Percentiles rank a stretch among this genome's conserved stretches.
These are phyloP conservation scores for Salvelinus fontinalis DNA, from an alignment of 2,113 vertebrate genomes.

Conservation along the genomic window DNA sequence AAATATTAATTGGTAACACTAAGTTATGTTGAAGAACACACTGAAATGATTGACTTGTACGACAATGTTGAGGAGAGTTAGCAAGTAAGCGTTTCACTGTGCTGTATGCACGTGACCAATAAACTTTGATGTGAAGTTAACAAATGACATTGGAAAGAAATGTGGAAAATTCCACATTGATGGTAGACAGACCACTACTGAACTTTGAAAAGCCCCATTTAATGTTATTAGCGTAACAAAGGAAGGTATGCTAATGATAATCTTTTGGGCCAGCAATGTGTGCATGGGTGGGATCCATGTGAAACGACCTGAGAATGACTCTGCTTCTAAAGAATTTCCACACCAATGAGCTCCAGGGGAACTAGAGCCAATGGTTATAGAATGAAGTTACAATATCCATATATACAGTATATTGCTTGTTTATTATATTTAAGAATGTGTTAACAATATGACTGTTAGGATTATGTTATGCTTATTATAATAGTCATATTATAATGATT, in stretches of 20 bases:
- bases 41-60: too few relatives aligned
- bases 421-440: too few relatives aligned
- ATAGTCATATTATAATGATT: not conserved
- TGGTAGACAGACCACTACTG: conserved; percentile 19
- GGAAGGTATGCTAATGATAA: conserved; percentile 55
- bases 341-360: conserved; percentile 62
- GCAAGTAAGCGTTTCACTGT: too few relatives aligned
- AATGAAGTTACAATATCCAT: not conserved
- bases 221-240: conserved; percentile 71
- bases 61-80: too few relatives aligned
- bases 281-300: conserved; percentile 69
- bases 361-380: conserved; percentile 13
- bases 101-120: too few relatives aligned
- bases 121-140: too few relatives aligned
- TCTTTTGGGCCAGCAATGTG: conserved; percentile 48
- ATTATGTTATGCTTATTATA: not conserved
- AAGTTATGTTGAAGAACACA: too few relatives aligned
- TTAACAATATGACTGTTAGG: not conserved
- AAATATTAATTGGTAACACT: too few relatives aligned
- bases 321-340: conserved; percentile 58
- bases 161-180: too few relatives aligned
- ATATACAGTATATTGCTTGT: not conserved
- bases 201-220: conserved; percentile 54
- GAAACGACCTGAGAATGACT: conserved; percentile 64
- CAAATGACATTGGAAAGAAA: too few relatives aligned